Base-by-base conservation (phyloP, 1,140 invertebrate genomes). In the Eueides isabella region DNA sequence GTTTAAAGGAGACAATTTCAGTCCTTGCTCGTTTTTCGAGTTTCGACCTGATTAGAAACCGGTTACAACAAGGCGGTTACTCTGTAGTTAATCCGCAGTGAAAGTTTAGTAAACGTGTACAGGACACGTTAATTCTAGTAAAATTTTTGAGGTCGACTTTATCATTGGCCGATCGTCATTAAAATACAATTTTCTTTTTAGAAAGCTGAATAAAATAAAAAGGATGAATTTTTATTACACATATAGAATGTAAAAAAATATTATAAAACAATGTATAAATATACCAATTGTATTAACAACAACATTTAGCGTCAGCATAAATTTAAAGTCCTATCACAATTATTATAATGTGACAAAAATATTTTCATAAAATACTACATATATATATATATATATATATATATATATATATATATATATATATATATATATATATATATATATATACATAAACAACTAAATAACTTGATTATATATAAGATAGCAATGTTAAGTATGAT, bases 71-170 rank as follows among this genome's bases (percentile, higher is more conserved):
- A 55, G 48, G 23, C 11, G 26, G 44, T 65, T 16, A 72, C 65
- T 66, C 30, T 61, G 48, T 48, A 66, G 65, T 72, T 35, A 65
- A 33, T 66, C n/a, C 38, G 26, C 31, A 72, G 71, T 72, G 71
- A 72, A 72, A 72, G 71, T 72, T 71, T 63, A n/a, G 35, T 48
- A 29, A 55, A 31, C 28, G 38, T 44, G 66, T n/a, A 31, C 44
- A 61, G 48, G 48, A 69, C 48, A 55, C 48, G 48, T 23, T 26
- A 55, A 55, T 14, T 23, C 26, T 55, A 55, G 48, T 55, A 23
- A 55, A 55, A 55, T 55, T 55, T 48, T 55, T 26, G 48, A 55
- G 48, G 48, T 55, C 23, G 48, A 26, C 12, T 55, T 55, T 55
- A 19, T 26, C 19, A 55, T 55, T 55, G 11, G 23, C 2, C 48